These are phyloP conservation scores for Drosophila rhopaloa DNA, from an alignment of 1,140 invertebrate genomes.

Conservation along the genomic window DNA sequence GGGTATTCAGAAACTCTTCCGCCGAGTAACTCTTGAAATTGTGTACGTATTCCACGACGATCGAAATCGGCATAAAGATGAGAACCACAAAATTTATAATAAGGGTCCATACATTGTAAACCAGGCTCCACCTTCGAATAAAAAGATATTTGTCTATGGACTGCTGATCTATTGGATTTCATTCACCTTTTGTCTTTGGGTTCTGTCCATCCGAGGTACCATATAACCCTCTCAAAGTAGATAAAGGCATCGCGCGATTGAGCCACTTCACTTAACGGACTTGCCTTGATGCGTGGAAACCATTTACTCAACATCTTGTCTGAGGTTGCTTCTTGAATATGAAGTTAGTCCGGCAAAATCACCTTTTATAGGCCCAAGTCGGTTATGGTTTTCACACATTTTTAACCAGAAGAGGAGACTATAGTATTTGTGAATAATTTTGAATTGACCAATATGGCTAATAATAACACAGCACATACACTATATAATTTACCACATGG, in stretches of 20 bases:
- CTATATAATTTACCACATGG: too few relatives aligned
- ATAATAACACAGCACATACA: too few relatives aligned
- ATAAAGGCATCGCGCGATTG: constrained; percentile 49
- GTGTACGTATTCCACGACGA: constrained; percentile 34
- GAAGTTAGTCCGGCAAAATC: too few relatives aligned
- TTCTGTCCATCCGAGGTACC: constrained; percentile 45
- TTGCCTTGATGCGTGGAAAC: constrained; percentile 25
- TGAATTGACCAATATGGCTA: too few relatives aligned
- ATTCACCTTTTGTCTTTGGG: constrained; percentile 1
- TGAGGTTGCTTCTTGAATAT: background rate
- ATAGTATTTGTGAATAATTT: too few relatives aligned
- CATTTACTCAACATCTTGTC: constrained; percentile 46
- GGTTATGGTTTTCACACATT: constrained; percentile 3
- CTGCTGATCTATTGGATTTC: too few relatives aligned
- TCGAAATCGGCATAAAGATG: background rate
- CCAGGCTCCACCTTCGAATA: background rate
- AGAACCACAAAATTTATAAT: background rate
- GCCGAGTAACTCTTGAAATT: constrained; percentile 41
- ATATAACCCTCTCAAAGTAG: constrained; percentile 48
- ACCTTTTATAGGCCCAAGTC: constrained; percentile 11
- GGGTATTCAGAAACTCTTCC: constrained; percentile 55
- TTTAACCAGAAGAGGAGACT: too few relatives aligned
- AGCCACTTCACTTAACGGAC: background rate
- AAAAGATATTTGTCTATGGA: too few relatives aligned
- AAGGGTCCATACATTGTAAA: constrained; percentile 17